Evolutionary conservation across 2,113 vertebrate genomes (phyloP), one percentile per base, ranked within the genome.

Genomic region (Andinoacara biseriatus): DNA sequence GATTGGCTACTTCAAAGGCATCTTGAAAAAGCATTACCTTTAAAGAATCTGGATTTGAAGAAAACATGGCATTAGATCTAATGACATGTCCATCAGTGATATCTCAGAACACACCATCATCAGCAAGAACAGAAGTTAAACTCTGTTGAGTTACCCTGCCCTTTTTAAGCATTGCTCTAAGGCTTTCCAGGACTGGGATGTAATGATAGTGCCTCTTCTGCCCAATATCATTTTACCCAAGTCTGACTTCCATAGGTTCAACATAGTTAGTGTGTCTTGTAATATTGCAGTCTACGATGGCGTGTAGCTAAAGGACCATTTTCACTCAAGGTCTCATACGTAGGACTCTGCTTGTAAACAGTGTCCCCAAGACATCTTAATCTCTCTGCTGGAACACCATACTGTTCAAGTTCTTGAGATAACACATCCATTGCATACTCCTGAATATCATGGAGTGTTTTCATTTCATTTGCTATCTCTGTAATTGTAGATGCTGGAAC

Each of bases 361-460:
- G 59, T 33, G 18, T 61, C 9, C 59, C 20, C 33, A 61, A 61
- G 10, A 38, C 10, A 35, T 62, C 29, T 35, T 11, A 35, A 62
- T 62, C 29, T n/a, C 60, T 62, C 60, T 7, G 31, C 18, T 35
- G 18, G 18, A 35, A 62, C 31, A 69, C 74, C 33, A 65, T 74
- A 58, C 29, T 65, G 67, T 60, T 82, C 31, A 78, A 82, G 86
- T 78, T 74, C 4, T 75, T 6, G 22, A 59, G 82, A 26, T 52
- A 76, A 40, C 17, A 35, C 62, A 61, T 76, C 20, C 1, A 76
- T 54, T 31, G 59, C 67, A 40, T 31, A 76, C 20, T 83, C 63
- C n/a, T 87, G 65, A 83, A 69, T 76, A 58, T 63, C 80, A 15
- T 49, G 15, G 29, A 76, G 24, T 14, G 58, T 52, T 78, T 22